Evolutionary conservation across 2,797 vertebrate species (phyloP).

Genomic region (Lepidocolaptes lacrymiger): DNA sequence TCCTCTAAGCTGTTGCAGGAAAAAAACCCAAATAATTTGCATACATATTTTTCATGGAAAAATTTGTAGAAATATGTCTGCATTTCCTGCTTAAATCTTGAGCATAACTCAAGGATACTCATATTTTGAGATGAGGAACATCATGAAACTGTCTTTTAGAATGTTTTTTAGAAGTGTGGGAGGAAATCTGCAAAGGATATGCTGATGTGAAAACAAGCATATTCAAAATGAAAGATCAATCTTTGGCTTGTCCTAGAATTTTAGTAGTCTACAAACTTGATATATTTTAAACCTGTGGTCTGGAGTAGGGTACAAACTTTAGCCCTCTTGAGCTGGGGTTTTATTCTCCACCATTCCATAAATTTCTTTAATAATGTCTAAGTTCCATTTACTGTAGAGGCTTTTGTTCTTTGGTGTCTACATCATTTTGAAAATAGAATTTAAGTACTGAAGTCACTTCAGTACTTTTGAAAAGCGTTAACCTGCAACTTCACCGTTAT

Average conservation of each 20-base stretch:
- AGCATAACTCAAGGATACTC: not conserved
- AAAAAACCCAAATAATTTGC: not conserved
- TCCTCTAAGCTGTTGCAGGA: not conserved
- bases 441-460: conserved; percentile 47
- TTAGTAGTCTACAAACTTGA: not conserved
- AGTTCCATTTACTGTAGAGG: not conserved
- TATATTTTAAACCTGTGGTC: not conserved
- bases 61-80: not conserved
- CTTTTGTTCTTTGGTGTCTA: not conserved
- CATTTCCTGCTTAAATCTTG: not conserved
- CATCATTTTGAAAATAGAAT: conserved; percentile 53
- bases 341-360: not conserved
- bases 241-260: not conserved
- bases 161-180: not conserved
- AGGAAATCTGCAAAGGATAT: not conserved
- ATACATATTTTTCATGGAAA: not conserved
- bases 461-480: conserved; percentile 59
- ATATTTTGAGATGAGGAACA: not conserved
- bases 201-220: not conserved
- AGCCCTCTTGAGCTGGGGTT: not conserved
- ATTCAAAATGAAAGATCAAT: not conserved
- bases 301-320: not conserved
- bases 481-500: conserved; percentile 62
- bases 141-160: not conserved
- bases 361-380: not conserved